Percentiles rank a stretch among this genome's conserved stretches.
Conservation (phyloP, 2,888 invertebrate species). For the Aquatica leii region DNA sequence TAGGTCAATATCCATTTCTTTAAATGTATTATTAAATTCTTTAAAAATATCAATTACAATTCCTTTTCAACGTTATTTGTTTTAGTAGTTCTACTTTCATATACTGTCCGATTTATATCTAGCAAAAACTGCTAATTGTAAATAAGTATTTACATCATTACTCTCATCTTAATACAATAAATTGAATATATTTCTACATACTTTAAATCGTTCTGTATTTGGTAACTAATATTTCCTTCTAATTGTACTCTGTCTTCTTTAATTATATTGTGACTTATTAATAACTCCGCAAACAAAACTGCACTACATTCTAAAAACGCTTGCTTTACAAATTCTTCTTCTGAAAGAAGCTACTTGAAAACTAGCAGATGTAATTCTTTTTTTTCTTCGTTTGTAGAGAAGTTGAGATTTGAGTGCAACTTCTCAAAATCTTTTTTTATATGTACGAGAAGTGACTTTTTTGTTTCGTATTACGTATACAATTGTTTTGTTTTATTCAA, state of each 20-base stretch:
- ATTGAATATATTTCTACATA: conserved; percentile 18
- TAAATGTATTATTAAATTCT: conserved; percentile 28
- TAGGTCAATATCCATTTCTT: too few relatives aligned
- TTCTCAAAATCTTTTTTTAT: too few relatives aligned
- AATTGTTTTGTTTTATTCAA: too few relatives aligned
- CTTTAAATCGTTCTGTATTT: conserved; percentile 20
- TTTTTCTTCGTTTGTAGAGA: too few relatives aligned
- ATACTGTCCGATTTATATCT: conserved; percentile 23
- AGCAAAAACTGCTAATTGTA: conserved; percentile 24
- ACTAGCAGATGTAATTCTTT: too few relatives aligned
- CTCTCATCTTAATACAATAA: conserved; percentile 20
- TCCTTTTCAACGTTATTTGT: conserved; percentile 28
- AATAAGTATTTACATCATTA: conserved; percentile 21
- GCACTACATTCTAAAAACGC: too few relatives aligned
- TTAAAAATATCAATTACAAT: conserved; percentile 32
- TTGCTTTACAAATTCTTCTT: too few relatives aligned
- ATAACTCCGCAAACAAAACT: too few relatives aligned
- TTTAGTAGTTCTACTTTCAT: conserved; percentile 23
- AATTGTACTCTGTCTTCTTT: conserved; percentile 18
- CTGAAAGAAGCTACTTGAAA: too few relatives aligned
- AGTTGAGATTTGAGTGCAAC: too few relatives aligned
- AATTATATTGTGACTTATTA: conserved; percentile 26
- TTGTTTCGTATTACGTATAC: too few relatives aligned
- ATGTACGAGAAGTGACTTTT: too few relatives aligned
- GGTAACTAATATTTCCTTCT: conserved; percentile 13